Evolutionary conservation across 2,113 vertebrate genomes (phyloP).

Genomic region (Axis porcinus): DNA sequence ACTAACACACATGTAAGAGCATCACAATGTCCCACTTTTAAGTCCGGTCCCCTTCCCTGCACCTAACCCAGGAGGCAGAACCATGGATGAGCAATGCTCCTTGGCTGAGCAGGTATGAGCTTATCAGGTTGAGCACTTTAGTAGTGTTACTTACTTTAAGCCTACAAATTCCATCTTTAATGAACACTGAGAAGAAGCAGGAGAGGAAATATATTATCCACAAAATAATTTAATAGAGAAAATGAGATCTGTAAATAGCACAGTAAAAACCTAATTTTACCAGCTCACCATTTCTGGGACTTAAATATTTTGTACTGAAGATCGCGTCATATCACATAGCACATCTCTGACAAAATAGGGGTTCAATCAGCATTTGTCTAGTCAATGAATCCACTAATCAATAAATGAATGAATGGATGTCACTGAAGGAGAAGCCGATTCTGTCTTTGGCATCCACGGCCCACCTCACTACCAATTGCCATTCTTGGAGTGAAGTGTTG

Average conservation of each 20-base stretch:
- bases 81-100: neutral
- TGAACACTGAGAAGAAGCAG: neutral
- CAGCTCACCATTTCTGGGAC: neutral
- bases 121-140: neutral
- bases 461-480: neutral
- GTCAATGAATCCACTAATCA: neutral
- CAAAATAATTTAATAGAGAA: slow-evolving; percentile 26
- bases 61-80: neutral
- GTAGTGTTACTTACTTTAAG: neutral
- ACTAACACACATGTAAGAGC: neutral
- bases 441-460: neutral
- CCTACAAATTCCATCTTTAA: slow-evolving; percentile 23
- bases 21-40: neutral
- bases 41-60: neutral
- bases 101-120: neutral
- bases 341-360: neutral
- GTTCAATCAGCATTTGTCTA: neutral
- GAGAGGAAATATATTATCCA: neutral
- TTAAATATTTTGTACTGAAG: slow-evolving; percentile 25
- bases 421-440: neutral
- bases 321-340: neutral
- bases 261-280: slow-evolving; percentile 21
- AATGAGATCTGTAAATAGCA: slow-evolving; percentile 16
- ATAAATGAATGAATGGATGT: neutral
- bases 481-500: neutral